Evolutionary conservation across 2,113 vertebrate genomes (phyloP).

Genomic region (Prinia subflava): DNA sequence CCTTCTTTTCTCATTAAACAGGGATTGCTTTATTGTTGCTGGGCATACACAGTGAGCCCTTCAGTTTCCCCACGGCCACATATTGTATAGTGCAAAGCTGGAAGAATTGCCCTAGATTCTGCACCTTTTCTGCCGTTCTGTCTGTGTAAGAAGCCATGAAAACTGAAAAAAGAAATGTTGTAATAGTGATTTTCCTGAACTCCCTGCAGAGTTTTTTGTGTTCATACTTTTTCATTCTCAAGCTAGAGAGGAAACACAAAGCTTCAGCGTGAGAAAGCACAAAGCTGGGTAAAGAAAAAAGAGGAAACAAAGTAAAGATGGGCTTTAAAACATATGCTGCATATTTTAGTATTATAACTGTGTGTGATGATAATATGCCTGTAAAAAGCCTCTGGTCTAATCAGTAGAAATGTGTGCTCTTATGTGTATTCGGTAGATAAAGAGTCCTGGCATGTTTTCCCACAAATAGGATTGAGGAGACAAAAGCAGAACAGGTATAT

Average conservation of each 20-base stretch:
- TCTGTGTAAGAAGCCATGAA: conserved; percentile 3
- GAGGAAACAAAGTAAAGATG: background rate
- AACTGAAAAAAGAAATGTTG: background rate
- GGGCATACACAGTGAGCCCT: background rate
- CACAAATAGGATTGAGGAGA: background rate
- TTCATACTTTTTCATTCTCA: background rate
- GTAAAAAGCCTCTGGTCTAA: background rate
- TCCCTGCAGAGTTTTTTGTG: background rate
- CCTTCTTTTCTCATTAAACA: background rate
- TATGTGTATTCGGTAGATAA: background rate
- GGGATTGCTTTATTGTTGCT: background rate
- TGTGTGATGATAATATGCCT: background rate
- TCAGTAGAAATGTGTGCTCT: background rate
- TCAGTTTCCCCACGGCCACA: background rate
- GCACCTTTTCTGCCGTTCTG: background rate
- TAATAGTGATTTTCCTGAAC: background rate
- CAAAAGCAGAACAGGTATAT: background rate
- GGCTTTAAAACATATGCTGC: background rate
- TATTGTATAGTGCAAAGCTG: background rate
- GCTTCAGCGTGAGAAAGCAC: background rate
- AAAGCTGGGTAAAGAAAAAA: background rate
- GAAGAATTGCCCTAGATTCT: conserved; percentile 25
- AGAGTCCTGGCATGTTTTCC: background rate
- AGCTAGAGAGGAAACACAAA: background rate
- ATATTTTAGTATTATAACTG: background rate